phyloP scores from a whole-genome alignment of 92 coral and sea anemone species.

The Paramuricea clavata region DNA sequence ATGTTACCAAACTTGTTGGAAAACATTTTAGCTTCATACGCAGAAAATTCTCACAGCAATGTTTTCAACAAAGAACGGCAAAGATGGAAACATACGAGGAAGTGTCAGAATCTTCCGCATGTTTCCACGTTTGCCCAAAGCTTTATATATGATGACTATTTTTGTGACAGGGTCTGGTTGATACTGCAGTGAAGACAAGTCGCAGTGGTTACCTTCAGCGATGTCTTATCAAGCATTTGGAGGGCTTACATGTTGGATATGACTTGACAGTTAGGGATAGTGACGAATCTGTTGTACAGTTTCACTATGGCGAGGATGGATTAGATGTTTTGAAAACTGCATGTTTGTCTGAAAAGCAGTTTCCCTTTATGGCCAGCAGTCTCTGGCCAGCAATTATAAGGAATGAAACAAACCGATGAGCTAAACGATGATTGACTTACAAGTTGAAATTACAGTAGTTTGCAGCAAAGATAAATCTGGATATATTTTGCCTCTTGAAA shows the following conservation, averaged over 20 bases:
- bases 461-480: too few relatives aligned
- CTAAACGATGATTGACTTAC: too few relatives aligned
- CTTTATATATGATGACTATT: not conserved
- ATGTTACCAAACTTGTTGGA: too few relatives aligned
- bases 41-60: too few relatives aligned
- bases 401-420: slow-evolving; percentile 45
- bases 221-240: slow-evolving; percentile 95
- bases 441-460: too few relatives aligned
- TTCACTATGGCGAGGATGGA: slow-evolving; percentile 97
- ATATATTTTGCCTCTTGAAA: too few relatives aligned
- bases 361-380: slow-evolving; percentile 89
- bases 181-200: slow-evolving; percentile 98
- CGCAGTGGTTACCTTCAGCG: slow-evolving; percentile 99
- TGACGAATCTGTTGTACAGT: slow-evolving; percentile 97
- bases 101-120: too few relatives aligned
- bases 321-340: slow-evolving; percentile 87
- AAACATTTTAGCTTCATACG: too few relatives aligned
- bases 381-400: slow-evolving; percentile 81
- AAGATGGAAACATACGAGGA: too few relatives aligned
- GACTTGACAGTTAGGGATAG: slow-evolving; percentile 96
- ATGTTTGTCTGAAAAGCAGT: slow-evolving; percentile 92
- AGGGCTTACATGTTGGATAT: slow-evolving; percentile 90
- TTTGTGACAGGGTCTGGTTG: slow-evolving; percentile 99
- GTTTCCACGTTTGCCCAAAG: not conserved
- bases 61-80: too few relatives aligned